Evolutionary conservation across 1,140 invertebrate genomes (phyloP), one percentile per base, ranked within the genome.

Genomic region (Cydia splendana): DNA sequence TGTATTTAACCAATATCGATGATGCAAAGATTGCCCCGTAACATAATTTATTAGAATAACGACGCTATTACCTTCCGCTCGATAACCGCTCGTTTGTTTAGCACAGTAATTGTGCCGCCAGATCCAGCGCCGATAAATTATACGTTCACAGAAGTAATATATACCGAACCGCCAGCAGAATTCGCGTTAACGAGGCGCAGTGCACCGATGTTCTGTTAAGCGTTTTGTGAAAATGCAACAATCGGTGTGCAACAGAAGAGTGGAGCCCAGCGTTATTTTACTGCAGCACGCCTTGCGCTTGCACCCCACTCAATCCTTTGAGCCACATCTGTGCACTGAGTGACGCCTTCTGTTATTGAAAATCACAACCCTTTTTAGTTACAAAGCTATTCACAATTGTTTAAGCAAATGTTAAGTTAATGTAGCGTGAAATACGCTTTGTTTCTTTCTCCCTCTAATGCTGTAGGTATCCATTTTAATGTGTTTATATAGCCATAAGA

Each of bases 61-160:
- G 67, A 76, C 62, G 76, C 71, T 77, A 77, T 79, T 73, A 76
- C 77, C 75, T 78, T 79, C 77, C 65, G 42, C 69, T 74, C 78
- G 79, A 84, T 87, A 84, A 85, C 82, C 82, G 80, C 84, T 81
- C 79, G 79, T 88, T 88, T 86, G 82, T 84, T 88, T 82, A 82
- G 78, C 69, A 69, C 73, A 80, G 86, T 87, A 86, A 89, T 87
- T 85, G 82, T 83, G 77, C 79, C 82, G 81, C 80, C 78, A 84
- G 81, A 85, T 85, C 82, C 42, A 81, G 77, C 75, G 71, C 65
- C 81, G 80, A 87, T 87, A 87, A 86, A 87, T 87, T 87, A 81
- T 82, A 84, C 82, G 80, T 87, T 85, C 57, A 80, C 79, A 79
- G 78, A 79, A 81, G 80, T 82, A 83, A 86, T 86, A 85, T 85